Percentiles rank a stretch among this genome's conserved stretches.
Conservation (phyloP, 2,888 invertebrate genomes). For the Drosophila nr. perissopoda region DNA sequence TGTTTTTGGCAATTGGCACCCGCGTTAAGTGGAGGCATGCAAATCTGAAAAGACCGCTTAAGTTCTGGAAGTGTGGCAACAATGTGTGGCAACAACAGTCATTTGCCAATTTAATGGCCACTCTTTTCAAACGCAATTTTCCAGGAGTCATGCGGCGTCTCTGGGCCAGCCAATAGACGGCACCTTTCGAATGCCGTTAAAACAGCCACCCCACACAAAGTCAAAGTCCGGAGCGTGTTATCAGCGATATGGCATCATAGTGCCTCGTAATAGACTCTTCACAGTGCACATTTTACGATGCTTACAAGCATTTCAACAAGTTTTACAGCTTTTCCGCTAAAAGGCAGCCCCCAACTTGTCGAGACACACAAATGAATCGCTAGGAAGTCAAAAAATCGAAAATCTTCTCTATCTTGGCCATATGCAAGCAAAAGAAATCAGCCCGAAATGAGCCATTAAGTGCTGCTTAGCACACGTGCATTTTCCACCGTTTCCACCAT, state of each 20-base stretch:
- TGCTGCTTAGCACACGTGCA: slow-evolving; percentile 78
- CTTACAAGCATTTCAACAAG: slow-evolving; percentile 80
- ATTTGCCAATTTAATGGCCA: slow-evolving; percentile 67
- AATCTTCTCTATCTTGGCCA: slow-evolving; percentile 19
- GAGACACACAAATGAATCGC: slow-evolving; percentile 44
- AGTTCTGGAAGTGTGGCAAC: slow-evolving; percentile 49
- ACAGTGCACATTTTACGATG: slow-evolving; percentile 71
- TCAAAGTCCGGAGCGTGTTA: slow-evolving; percentile 43
- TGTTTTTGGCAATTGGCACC: slow-evolving; percentile 25
- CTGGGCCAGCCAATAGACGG: slow-evolving; percentile 46
- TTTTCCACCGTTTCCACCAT: slow-evolving; percentile 76
- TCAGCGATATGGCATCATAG: slow-evolving; percentile 74
- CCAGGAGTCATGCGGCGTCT: slow-evolving; percentile 32
- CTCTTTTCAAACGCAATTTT: slow-evolving; percentile 61
- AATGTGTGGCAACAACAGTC: slow-evolving; percentile 58
- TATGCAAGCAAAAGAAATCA: slow-evolving; percentile 74
- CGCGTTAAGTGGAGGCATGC: slow-evolving; percentile 26
- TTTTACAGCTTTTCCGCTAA: slow-evolving; percentile 81
- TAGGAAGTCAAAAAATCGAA: slow-evolving; percentile 40
- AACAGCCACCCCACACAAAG: background rate
- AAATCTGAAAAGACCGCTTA: slow-evolving; percentile 33
- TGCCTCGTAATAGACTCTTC: slow-evolving; percentile 70
- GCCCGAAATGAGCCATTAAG: slow-evolving; percentile 83
- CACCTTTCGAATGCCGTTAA: slow-evolving; percentile 63
- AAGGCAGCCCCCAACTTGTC: slow-evolving; percentile 65